These are phyloP conservation scores for Mastomys coucha DNA, from an alignment of 2,113 vertebrate genomes.

Conservation along the genomic window DNA sequence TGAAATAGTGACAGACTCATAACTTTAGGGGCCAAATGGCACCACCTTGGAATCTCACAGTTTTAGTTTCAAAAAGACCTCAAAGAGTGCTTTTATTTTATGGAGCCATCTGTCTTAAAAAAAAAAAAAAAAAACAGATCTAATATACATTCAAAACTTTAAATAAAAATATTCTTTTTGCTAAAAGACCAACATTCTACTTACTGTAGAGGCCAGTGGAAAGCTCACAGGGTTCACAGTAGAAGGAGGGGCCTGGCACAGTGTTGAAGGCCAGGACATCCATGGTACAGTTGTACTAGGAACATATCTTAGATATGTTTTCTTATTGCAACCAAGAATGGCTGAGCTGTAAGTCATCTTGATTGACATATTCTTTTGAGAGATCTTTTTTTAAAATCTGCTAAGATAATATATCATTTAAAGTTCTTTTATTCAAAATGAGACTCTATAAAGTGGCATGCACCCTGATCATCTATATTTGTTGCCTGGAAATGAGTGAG, in stretches of 20 bases:
- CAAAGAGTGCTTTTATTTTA: conserved; percentile 71
- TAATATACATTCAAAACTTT: conserved; percentile 59
- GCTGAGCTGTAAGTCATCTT: neutral
- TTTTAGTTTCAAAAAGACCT: conserved; percentile 68
- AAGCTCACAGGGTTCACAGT: neutral
- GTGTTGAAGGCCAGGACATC: too few species aligned
- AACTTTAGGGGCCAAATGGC: conserved; percentile 56
- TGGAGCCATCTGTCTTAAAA: conserved; percentile 37
- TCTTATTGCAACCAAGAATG: neutral
- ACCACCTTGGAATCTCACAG: conserved; percentile 33
- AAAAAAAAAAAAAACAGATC: neutral
- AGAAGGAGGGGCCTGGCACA: neutral
- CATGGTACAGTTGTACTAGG: neutral
- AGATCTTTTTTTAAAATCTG: conserved; percentile 28
- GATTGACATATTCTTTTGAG: conserved; percentile 13
- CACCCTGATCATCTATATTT: conserved; percentile 9
- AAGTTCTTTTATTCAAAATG: conserved; percentile 33
- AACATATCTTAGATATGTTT: neutral
- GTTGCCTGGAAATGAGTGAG: neutral
- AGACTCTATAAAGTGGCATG: neutral
- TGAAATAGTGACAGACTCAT: conserved; percentile 49
- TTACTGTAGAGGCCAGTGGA: neutral
- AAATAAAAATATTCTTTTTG: conserved; percentile 39
- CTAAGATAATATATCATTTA: conserved; percentile 23
- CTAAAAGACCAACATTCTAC: neutral